Evolutionary conservation across 2,888 invertebrate genomes (phyloP).

Genomic region (Epinotia demarniana): DNA sequence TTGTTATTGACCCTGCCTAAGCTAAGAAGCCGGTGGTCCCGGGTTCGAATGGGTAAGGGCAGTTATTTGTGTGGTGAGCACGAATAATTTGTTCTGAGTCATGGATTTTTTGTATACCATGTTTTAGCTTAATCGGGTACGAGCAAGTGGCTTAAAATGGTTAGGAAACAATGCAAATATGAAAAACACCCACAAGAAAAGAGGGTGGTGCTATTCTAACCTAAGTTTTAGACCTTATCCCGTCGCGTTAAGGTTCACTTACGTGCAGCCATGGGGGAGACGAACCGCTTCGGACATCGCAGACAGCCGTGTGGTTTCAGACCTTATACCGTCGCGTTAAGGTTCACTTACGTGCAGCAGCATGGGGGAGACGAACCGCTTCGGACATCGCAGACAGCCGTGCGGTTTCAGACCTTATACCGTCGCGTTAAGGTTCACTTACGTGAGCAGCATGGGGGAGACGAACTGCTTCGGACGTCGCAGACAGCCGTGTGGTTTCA

Average conservation of each 20-base stretch:
- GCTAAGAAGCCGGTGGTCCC: too few species aligned
- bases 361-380: conserved; percentile 35
- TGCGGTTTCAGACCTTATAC: conserved; percentile 8
- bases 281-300: conserved; percentile 31
- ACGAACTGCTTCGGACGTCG: conserved; percentile 30
- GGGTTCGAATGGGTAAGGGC: too few species aligned
- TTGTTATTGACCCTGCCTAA: too few species aligned
- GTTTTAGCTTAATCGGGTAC: too few species aligned
- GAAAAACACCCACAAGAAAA: too few species aligned
- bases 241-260: not conserved
- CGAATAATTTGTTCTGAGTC: too few species aligned
- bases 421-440: not conserved
- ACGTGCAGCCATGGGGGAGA: conserved; percentile 35
- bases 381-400: conserved; percentile 28
- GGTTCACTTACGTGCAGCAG: conserved; percentile 29
- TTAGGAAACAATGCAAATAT: too few species aligned
- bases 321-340: not conserved
- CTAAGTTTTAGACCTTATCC: not conserved
- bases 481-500: conserved; percentile 29
- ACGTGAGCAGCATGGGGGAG: conserved; percentile 37
- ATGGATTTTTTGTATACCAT: too few species aligned
- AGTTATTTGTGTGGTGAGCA: too few species aligned
- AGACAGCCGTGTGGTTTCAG: conserved; percentile 29
- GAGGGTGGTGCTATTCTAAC: too few species aligned
- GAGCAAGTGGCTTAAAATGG: too few species aligned